These are phyloP conservation scores for Turnix velox DNA, from an alignment of 2,113 vertebrate species.

Conservation along the genomic window DNA sequence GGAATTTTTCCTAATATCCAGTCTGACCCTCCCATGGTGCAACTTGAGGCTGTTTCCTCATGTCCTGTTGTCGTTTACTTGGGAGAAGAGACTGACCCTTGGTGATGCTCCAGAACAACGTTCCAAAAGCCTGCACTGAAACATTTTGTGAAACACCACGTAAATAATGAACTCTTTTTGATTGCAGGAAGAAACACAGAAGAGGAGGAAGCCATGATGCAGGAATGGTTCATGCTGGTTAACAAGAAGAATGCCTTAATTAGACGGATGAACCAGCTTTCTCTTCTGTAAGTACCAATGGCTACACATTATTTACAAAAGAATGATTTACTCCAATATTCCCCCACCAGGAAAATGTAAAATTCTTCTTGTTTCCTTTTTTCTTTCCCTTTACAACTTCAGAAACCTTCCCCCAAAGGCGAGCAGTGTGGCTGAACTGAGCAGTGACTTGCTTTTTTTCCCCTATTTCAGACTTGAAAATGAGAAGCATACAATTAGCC, in stretches of 20 bases:
- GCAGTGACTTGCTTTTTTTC: conserved; percentile 4
- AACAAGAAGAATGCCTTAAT: conserved; percentile 99
- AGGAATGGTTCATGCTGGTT: conserved; percentile 99
- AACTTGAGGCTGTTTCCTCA: too few species aligned
- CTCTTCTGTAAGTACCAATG: conserved; percentile 86
- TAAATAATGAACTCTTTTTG: neutral
- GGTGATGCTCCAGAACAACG: neutral
- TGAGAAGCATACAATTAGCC: neutral
- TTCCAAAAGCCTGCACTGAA: neutral
- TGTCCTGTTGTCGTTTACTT: too few species aligned
- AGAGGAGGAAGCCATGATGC: conserved; percentile 99
- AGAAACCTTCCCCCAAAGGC: neutral
- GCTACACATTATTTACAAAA: neutral
- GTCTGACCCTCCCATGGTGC: too few species aligned
- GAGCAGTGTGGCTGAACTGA: neutral
- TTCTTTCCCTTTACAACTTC: neutral
- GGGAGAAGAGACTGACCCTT: too few species aligned
- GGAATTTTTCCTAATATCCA: too few species aligned
- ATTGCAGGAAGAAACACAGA: conserved; percentile 93
- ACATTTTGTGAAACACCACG: neutral
- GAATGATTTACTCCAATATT: neutral
- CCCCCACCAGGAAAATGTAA: neutral
- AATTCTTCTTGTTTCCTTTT: neutral
- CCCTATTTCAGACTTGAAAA: conserved; percentile 4
- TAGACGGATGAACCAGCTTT: conserved; percentile 97